These are phyloP conservation scores for Micoletzkya japonica DNA, from an alignment of 2,888 invertebrate species.

Conservation along the genomic window DNA sequence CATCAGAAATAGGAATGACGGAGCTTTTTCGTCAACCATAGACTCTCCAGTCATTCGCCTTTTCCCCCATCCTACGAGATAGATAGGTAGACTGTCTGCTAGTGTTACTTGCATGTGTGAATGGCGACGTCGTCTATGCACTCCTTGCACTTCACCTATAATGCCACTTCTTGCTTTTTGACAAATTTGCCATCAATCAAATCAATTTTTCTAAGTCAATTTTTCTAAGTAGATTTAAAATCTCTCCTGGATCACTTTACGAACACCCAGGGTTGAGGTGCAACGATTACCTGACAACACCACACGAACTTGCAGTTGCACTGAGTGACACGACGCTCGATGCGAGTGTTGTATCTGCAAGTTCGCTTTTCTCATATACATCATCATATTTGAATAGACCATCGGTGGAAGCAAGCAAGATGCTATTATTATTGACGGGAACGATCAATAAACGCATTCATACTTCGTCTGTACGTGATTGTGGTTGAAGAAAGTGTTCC, in stretches of 20 bases:
- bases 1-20: too few species aligned
- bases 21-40: too few species aligned
- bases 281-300: constrained; percentile 56
- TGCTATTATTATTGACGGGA: too few species aligned
- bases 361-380: too few species aligned
- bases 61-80: not conserved
- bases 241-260: not conserved
- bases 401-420: too few species aligned
- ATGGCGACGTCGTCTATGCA: constrained; percentile 49
- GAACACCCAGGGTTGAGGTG: not conserved
- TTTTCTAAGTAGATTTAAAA: not conserved
- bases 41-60: too few species aligned
- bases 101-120: constrained; percentile 47
- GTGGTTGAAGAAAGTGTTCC: too few species aligned
- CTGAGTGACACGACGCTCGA: constrained; percentile 40
- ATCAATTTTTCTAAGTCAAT: not conserved
- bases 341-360: constrained; percentile 37
- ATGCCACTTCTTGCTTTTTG: not conserved
- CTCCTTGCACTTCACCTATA: constrained; percentile 47
- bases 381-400: too few species aligned
- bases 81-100: not conserved
- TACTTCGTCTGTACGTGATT: too few species aligned
- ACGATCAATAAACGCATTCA: too few species aligned
- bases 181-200: not conserved
- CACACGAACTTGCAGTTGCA: constrained; percentile 64